phyloP scores from a whole-genome alignment of 2,113 vertebrate species.

The Hoplias malabaricus region DNA sequence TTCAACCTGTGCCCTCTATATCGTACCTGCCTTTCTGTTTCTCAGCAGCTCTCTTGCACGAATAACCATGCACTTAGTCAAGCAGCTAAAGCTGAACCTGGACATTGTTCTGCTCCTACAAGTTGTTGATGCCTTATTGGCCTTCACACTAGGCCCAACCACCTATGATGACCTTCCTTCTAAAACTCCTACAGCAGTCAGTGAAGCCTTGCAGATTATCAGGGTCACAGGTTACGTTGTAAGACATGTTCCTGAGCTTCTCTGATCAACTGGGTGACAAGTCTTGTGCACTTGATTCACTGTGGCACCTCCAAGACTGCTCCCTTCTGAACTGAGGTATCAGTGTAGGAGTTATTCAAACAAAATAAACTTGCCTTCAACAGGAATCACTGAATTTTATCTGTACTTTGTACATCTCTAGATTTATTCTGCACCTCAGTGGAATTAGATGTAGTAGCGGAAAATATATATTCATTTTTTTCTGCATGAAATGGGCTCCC shows the following conservation, averaged over 20 bases:
- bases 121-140: neutral
- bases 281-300: neutral
- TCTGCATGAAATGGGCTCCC: neutral
- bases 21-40: too few species aligned
- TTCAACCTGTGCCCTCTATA: neutral
- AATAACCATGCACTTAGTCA: neutral
- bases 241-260: neutral
- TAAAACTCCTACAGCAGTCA: neutral
- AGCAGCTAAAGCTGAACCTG: neutral
- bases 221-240: neutral
- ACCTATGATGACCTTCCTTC: neutral
- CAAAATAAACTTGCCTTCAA: neutral
- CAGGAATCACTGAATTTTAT: neutral
- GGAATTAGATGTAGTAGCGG: neutral
- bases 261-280: neutral
- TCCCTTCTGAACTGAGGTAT: too few species aligned
- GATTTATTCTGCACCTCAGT: too few species aligned
- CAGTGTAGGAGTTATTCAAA: too few species aligned
- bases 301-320: neutral
- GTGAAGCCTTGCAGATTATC: neutral
- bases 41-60: too few species aligned
- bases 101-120: neutral
- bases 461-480: too few species aligned
- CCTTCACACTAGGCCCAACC: neutral
- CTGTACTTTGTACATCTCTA: too few species aligned